Percentiles rank a stretch among this genome's conserved stretches.
These are phyloP conservation scores for Bombus confusus DNA, from an alignment of 1,140 invertebrate species.

Conservation along the genomic window DNA sequence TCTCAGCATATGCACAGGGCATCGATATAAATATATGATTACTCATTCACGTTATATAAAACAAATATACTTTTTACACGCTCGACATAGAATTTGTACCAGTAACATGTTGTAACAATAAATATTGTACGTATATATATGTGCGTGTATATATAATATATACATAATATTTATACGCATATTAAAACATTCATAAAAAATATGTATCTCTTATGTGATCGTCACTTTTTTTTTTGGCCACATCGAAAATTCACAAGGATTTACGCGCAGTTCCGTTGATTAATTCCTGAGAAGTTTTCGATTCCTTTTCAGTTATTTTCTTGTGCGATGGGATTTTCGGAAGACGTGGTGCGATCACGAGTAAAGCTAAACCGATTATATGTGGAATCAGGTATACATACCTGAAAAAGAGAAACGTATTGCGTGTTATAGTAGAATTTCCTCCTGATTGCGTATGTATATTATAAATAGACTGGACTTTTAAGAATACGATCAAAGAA, in stretches of 20 bases:
- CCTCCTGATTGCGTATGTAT: too few species aligned
- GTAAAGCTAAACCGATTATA: constrained; percentile 82
- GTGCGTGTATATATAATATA: constrained; percentile 25
- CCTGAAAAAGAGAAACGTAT: constrained; percentile 71
- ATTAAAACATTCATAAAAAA: constrained; percentile 69
- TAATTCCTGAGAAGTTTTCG: constrained; percentile 44
- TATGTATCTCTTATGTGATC: constrained; percentile 55
- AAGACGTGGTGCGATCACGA: constrained; percentile 82
- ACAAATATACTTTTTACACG: constrained; percentile 34
- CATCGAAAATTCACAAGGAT: constrained; percentile 43
- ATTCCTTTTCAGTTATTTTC: neutral
- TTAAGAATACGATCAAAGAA: neutral
- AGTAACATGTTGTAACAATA: constrained; percentile 63
- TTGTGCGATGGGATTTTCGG: constrained; percentile 46
- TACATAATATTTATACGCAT: constrained; percentile 40
- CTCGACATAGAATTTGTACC: constrained; percentile 61
- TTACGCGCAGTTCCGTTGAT: constrained; percentile 67
- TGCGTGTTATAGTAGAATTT: neutral
- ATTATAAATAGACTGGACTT: neutral
- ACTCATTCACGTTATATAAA: constrained; percentile 34
- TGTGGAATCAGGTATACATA: constrained; percentile 85
- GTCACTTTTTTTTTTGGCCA: neutral
- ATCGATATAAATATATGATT: constrained; percentile 27
- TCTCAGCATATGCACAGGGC: neutral
- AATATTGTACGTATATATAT: constrained; percentile 55